Percentiles rank a stretch among this genome's conserved stretches.
Evolutionary conservation across 2,797 vertebrate species (phyloP).

Genomic region (Muscicapa comitata): DNA sequence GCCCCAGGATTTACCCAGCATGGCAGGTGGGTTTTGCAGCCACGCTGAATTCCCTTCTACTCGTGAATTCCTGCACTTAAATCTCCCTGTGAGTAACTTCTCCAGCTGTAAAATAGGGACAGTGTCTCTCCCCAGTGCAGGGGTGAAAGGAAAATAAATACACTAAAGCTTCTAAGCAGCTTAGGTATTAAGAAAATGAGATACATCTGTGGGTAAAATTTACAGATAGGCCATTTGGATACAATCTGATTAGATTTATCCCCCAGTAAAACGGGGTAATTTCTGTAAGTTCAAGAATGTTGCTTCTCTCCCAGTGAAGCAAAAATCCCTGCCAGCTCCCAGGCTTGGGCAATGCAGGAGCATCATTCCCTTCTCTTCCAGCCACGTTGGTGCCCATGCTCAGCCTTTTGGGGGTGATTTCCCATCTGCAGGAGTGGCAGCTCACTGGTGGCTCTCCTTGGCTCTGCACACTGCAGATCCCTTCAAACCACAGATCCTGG

Average conservation of each 20-base stretch:
- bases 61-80: not conserved
- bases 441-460: not conserved
- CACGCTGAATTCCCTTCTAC: slow-evolving; percentile 15
- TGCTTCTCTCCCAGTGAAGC: not conserved
- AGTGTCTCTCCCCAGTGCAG: not conserved
- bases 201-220: slow-evolving; percentile 54
- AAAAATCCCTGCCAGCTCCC: not conserved
- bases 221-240: not conserved
- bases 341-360: not conserved
- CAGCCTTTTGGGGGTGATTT: fast-evolving
- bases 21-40: slow-evolving; percentile 49
- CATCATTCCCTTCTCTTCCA: not conserved
- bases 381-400: fast-evolving
- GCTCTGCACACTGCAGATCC: not conserved
- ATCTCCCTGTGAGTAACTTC: not conserved
- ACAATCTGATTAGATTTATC: slow-evolving; percentile 36
- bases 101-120: slow-evolving; percentile 31
- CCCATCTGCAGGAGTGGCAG: fast-evolving
- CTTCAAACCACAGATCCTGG: not conserved
- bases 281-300: slow-evolving; percentile 3
- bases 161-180: slow-evolving; percentile 28
- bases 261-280: not conserved
- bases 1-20: slow-evolving; percentile 1
- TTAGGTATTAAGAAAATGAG: slow-evolving; percentile 56
- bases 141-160: slow-evolving; percentile 59